Evolutionary conservation across 2,888 invertebrate species (phyloP).

Genomic region (Phrixothrix hirtus): DNA sequence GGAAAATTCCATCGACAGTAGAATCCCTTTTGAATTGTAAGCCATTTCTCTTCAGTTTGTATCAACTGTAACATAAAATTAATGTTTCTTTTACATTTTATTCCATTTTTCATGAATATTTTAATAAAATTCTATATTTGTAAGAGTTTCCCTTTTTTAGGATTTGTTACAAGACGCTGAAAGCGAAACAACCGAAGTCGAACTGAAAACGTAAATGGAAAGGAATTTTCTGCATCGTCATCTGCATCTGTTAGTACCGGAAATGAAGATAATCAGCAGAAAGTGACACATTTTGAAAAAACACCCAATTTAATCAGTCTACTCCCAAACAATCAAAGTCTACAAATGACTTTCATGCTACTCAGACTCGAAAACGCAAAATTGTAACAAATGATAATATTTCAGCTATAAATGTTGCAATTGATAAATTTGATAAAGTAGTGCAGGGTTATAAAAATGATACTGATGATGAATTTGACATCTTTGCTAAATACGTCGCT

Average conservation of each 20-base stretch:
- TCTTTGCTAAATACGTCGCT: slow-evolving; percentile 23
- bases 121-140: not conserved
- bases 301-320: no score
- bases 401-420: slow-evolving; percentile 11
- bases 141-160: no score
- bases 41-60: slow-evolving; percentile 18
- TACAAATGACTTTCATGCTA: slow-evolving; percentile 21
- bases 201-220: no score
- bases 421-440: slow-evolving; percentile 2
- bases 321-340: not conserved
- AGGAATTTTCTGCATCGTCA: not conserved
- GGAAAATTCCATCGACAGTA: slow-evolving; percentile 13
- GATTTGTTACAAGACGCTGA: slow-evolving; percentile 7
- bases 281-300: no score
- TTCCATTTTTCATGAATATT: slow-evolving; percentile 3
- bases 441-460: slow-evolving; percentile 2
- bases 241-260: not conserved
- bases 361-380: slow-evolving; percentile 29
- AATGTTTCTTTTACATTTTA: slow-evolving; percentile 4
- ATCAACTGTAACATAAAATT: slow-evolving; percentile 23
- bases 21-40: slow-evolving; percentile 15
- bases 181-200: no score
- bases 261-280: not conserved
- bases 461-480: slow-evolving; percentile 27
- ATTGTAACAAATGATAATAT: slow-evolving; percentile 25